Conservation (phyloP, 92 coral and sea anemone species). For the Epizoanthus fatuus region DNA sequence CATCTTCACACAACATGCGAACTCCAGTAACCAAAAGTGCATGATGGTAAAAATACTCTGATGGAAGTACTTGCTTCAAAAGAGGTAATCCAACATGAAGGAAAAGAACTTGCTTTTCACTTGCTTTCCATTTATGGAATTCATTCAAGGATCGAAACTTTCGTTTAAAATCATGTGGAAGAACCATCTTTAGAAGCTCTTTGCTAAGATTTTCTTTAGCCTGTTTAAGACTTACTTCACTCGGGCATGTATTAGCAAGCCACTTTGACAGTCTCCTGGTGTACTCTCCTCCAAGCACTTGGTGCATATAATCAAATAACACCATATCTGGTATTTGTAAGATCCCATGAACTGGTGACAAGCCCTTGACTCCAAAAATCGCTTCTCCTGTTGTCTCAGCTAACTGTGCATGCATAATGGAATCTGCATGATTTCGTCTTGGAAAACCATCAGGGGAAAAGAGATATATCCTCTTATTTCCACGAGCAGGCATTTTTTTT, state of each 20-base stretch:
- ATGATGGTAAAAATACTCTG: slow-evolving; percentile 71
- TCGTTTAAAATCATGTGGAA: slow-evolving; percentile 83
- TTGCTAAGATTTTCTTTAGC: slow-evolving; percentile 24
- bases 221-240: slow-evolving; percentile 22
- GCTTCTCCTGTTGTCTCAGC: slow-evolving; percentile 55
- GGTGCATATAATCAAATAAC: slow-evolving; percentile 77
- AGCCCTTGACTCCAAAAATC: slow-evolving; percentile 56
- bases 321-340: slow-evolving; percentile 70
- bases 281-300: slow-evolving; percentile 80
- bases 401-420: slow-evolving; percentile 60
- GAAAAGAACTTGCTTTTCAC: slow-evolving; percentile 73
- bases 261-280: slow-evolving; percentile 77
- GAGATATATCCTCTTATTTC: slow-evolving; percentile 63
- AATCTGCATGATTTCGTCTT: slow-evolving; percentile 64
- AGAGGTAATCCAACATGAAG: slow-evolving; percentile 79
- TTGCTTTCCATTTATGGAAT: slow-evolving; percentile 82
- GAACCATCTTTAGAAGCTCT: slow-evolving; percentile 22
- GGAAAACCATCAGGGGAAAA: slow-evolving; percentile 23
- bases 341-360: slow-evolving; percentile 60
- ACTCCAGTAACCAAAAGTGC: slow-evolving; percentile 71
- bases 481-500: slow-evolving; percentile 63
- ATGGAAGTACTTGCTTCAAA: slow-evolving; percentile 57
- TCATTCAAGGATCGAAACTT: slow-evolving; percentile 71
- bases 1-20: slow-evolving; percentile 68
- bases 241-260: slow-evolving; percentile 64